These are phyloP conservation scores for Takifugu bimaculatus DNA, from an alignment of 2,113 vertebrate genomes.

Conservation along the genomic window DNA sequence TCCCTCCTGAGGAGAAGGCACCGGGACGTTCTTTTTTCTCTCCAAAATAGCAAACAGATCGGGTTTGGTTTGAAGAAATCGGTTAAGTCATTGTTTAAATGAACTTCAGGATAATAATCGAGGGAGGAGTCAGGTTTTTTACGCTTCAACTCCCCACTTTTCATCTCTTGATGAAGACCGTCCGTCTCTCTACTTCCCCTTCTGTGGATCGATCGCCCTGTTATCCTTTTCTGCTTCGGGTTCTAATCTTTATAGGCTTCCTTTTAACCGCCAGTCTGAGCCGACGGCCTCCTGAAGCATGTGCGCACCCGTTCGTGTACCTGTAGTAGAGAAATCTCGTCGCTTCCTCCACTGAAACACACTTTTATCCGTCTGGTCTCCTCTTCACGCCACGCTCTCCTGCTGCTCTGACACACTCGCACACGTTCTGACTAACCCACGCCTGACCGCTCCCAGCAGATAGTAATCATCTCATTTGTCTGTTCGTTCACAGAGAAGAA, in stretches of 20 bases:
- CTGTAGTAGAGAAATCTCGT: no score
- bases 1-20: background rate
- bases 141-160: slow-evolving; percentile 11
- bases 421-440: slow-evolving; percentile 39
- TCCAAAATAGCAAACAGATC: no score
- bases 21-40: no score
- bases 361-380: no score
- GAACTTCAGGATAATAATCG: background rate
- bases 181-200: slow-evolving; percentile 15
- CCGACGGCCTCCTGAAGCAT: no score
- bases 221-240: slow-evolving; percentile 7
- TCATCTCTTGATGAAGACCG: slow-evolving; percentile 22
- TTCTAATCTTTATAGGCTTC: slow-evolving; percentile 13
- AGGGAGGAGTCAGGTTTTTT: background rate
- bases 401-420: slow-evolving; percentile 10
- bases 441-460: background rate
- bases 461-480: slow-evolving; percentile 64
- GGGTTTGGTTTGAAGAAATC: no score
- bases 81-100: no score
- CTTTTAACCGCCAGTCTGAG: slow-evolving; percentile 7
- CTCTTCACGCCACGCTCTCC: no score
- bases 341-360: no score
- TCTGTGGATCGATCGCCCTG: slow-evolving; percentile 8
- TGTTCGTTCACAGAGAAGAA: slow-evolving; percentile 80
- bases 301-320: no score